A percentile compares a stretch with the other conserved stretches of the same genome.
Conservation (phyloP, 2,888 invertebrate genomes). For the Seira musarum region DNA sequence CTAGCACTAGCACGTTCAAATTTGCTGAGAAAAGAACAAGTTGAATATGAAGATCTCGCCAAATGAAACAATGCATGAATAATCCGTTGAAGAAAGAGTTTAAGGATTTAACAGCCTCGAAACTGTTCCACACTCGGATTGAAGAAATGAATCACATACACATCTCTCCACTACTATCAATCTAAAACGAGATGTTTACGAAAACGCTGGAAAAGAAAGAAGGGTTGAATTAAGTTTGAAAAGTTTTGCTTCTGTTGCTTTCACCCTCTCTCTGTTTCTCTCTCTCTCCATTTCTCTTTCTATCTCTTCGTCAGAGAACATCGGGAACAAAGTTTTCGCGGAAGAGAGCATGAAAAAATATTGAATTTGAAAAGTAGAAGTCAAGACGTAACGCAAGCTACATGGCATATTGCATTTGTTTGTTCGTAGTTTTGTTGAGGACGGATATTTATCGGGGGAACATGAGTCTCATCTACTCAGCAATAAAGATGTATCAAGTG, state of each 20-base stretch:
- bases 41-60: not conserved
- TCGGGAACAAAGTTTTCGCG: not conserved
- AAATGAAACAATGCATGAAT: constrained; percentile 7
- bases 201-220: not conserved
- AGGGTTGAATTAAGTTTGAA: not conserved
- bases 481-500: constrained; percentile 6
- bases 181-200: not conserved
- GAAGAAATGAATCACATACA: not conserved
- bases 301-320: not conserved
- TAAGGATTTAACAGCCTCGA: not conserved
- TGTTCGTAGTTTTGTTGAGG: not conserved
- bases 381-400: constrained; percentile 1
- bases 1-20: too few species aligned
- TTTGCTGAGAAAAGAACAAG: too few species aligned
- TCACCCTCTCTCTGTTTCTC: not conserved
- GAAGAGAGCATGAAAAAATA: constrained; percentile 2
- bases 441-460: not conserved
- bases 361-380: constrained; percentile 12
- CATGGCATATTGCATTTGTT: constrained; percentile 19
- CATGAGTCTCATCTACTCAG: constrained; percentile 5
- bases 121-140: not conserved
- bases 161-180: not conserved
- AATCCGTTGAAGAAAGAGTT: not conserved
- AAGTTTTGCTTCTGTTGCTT: constrained; percentile 11
- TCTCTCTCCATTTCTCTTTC: not conserved